Evolutionary conservation across 2,113 vertebrate genomes (phyloP).

Genomic region (Peromyscus leucopus): DNA sequence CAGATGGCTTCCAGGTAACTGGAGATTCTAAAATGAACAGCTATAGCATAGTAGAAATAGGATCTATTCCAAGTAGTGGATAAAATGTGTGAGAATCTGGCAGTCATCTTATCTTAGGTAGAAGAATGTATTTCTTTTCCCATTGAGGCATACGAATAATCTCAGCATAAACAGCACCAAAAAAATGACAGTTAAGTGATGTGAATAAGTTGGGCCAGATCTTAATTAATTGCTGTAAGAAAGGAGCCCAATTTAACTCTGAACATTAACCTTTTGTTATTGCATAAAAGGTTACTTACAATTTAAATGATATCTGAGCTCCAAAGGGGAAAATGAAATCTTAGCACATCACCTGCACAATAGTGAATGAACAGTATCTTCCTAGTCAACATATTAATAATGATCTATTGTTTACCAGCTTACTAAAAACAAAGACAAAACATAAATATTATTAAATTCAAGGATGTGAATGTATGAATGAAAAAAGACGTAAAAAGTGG

Average conservation of each 20-base stretch:
- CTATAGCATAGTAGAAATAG: neutral
- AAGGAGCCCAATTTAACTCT: neutral
- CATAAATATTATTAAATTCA: neutral
- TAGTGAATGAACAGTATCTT: neutral
- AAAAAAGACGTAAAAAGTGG: neutral
- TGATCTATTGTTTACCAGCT: neutral
- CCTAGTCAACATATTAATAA: neutral
- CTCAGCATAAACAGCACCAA: neutral
- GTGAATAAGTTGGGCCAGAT: neutral
- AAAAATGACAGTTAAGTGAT: neutral
- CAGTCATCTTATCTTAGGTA: neutral
- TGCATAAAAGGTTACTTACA: too few species aligned
- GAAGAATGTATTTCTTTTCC: conserved; percentile 36
- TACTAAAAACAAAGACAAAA: neutral
- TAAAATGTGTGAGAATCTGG: neutral
- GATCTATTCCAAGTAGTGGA: neutral
- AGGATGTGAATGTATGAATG: neutral
- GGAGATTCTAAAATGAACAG: neutral
- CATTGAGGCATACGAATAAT: neutral
- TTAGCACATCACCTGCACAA: neutral
- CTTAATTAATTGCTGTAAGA: neutral
- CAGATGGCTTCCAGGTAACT: neutral
- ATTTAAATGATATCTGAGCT: neutral
- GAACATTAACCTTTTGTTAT: neutral
- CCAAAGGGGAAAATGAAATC: neutral